These are phyloP conservation scores for Dinothrombium tinctorium DNA, from an alignment of 1,140 invertebrate genomes.

Conservation along the genomic window DNA sequence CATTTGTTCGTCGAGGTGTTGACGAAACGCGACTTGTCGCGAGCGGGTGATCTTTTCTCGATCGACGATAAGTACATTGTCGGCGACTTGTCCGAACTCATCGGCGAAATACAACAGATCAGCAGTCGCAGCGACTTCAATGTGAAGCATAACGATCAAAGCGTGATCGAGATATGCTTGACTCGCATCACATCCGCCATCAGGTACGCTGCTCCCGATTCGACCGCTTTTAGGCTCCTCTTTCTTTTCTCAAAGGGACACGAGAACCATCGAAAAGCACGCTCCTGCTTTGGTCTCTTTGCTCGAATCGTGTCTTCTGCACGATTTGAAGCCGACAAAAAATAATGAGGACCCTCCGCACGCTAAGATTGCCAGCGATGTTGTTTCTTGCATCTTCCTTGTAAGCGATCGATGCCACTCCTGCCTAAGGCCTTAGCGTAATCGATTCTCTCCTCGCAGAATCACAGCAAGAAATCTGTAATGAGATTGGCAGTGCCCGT, in stretches of 20 bases:
- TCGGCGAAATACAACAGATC: constrained; percentile 48
- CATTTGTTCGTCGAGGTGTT: constrained; percentile 64
- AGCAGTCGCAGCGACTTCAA: constrained; percentile 51
- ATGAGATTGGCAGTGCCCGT: constrained; percentile 70
- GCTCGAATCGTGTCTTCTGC: constrained; percentile 59
- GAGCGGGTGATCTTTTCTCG: constrained; percentile 68
- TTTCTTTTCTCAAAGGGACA: constrained; percentile 36
- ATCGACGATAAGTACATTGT: constrained; percentile 60
- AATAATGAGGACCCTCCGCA: constrained; percentile 67
- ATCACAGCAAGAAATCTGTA: constrained; percentile 61
- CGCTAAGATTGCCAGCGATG: constrained; percentile 79
- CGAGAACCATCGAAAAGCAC: constrained; percentile 58
- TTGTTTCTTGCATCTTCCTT: constrained; percentile 76
- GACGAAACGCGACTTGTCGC: constrained; percentile 54
- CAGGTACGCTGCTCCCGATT: constrained; percentile 22
- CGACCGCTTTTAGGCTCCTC: neutral
- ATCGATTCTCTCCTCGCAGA: constrained; percentile 25
- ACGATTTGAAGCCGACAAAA: constrained; percentile 54
- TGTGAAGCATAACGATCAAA: constrained; percentile 68
- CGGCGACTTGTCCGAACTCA: constrained; percentile 54
- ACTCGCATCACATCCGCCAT: constrained; percentile 64
- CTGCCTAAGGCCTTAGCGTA: neutral
- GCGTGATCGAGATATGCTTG: constrained; percentile 75
- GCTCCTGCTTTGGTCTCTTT: constrained; percentile 51
- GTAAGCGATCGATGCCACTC: constrained; percentile 28